Base-by-base conservation (phyloP, 2,113 vertebrate genomes). In the Notothenia coriiceps region DNA sequence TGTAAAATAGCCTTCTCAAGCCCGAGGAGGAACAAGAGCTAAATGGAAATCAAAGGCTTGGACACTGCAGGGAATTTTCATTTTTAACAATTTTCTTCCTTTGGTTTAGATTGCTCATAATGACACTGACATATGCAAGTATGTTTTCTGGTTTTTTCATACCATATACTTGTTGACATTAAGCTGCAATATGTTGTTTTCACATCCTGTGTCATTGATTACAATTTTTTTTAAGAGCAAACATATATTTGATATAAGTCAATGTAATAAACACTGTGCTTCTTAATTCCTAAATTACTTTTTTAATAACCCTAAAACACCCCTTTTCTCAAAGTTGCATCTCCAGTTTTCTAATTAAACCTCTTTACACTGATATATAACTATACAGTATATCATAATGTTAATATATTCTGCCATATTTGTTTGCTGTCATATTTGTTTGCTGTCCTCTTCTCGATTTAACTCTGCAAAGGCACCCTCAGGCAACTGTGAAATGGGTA, bases 41-140 rank as follows among this genome's bases (percentile, higher is more conserved):
- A 87, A 86, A 88, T 83, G 78, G 77, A 80, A 91, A 87, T 90
- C 84, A 86, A 86, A 79, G 70, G 62, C 66, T 79, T 82, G 84
- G 49, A 67, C 74, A 70, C 51, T 71, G 72, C 70, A 40, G 74
- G 61, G 51, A 84, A 86, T 79, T 90, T 79, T 79, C 55, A 80
- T 82, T 88, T 88, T 68, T 55, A 67, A 56, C 40, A 50, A 70
- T 62, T 84, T 87, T 69, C 66, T 66, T 46, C 46, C 43, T 52
- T 29, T 59, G 60, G 67, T 57, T 77, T 47, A 74, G 49, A 79
- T 86, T 40, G 43, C 51, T 70, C 47, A 52, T 77, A 61, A 77
- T 65, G 63, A 55, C 43, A 1, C 49, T 35, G 43, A 69, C 56
- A 29, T 29, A 29, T 0, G 29, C 29, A 29, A 29, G 29, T 29